Percentiles rank a stretch among this genome's conserved stretches.
phyloP scores from a whole-genome alignment of 2,113 vertebrate genomes.

The Pelodiscus sinensis region DNA sequence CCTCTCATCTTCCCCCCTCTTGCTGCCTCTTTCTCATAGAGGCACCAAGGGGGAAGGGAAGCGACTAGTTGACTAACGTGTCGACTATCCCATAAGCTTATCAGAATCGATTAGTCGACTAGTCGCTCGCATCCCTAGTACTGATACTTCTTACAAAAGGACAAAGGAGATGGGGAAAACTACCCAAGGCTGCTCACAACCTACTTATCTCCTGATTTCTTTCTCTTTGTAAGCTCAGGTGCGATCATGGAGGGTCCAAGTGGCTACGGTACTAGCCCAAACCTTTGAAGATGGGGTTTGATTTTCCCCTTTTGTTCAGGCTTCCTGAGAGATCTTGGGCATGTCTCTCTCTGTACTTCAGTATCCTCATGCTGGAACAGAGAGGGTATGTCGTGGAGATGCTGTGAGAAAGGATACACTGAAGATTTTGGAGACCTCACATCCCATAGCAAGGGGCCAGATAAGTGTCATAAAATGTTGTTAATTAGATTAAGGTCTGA shows the following conservation, averaged over 20 bases:
- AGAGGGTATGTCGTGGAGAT: neutral
- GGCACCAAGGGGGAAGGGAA: no score
- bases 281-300: neutral
- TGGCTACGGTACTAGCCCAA: neutral
- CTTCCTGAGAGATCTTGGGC: neutral
- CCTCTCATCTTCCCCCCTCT: no score
- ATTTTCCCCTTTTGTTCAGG: accelerated
- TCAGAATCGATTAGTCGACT: no score
- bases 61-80: no score
- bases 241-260: neutral
- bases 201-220: neutral
- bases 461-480: neutral
- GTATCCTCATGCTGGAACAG: neutral
- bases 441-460: neutral
- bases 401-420: neutral
- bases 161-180: neutral
- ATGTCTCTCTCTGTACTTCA: neutral
- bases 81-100: no score
- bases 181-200: neutral
- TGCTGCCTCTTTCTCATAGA: no score
- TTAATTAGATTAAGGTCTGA: neutral
- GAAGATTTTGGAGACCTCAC: neutral
- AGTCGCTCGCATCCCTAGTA: no score
- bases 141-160: neutral
- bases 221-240: neutral